Base-by-base conservation (phyloP, 2,797 vertebrate genomes). In the Alosa sapidissima region DNA sequence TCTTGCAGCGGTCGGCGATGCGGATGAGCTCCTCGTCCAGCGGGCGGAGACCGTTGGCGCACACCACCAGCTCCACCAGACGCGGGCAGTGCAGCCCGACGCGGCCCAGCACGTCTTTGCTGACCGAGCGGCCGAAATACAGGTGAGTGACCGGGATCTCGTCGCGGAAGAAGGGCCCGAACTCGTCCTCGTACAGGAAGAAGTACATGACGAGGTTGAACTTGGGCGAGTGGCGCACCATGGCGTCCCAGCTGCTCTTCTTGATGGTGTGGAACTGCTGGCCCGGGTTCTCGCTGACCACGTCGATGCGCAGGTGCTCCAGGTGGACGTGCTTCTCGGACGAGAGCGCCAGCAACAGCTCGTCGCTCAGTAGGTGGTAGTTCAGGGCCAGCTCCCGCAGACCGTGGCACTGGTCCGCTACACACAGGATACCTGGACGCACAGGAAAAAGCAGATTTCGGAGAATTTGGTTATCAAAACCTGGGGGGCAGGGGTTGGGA, bases 161-260 rank as follows among this genome's bases (percentile, higher is more conserved):
- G 0, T 97, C 96, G 51, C 95, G 94, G 90, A 97, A 97, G 92
- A 97, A 97, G 0, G 95, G 96, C 87, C 96, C 96, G 85, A 97
- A 97, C 90, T 97, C 96, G 78, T 97, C 96, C 90, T 97, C 96
- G 0, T 97, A 96, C 87, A 97, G 92, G 91, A 96, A 97, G 88
- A 96, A 97, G 93, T 97, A 97, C 96, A 97, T 96, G 1, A 97
- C 96, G 88, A 97, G 90, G 86, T 96, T 97, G 11, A 97, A 96
- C 94, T 97, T 96, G 19, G 96, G 96, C 85, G 96, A 97, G 90
- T 97, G 96, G 90, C 90, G 96, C 90, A 96, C 94, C 91, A 97
- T 96, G 92, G 96, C 96, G 81, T 97, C 96, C 96, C 96, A 97
- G 91, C 96, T 97, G 94, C 95, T 96, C 90, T 96, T 96, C 91